Percentiles rank a stretch among this genome's conserved stretches.
phyloP scores from a whole-genome alignment of 2,113 vertebrate species.

The Vanacampus margaritifer region DNA sequence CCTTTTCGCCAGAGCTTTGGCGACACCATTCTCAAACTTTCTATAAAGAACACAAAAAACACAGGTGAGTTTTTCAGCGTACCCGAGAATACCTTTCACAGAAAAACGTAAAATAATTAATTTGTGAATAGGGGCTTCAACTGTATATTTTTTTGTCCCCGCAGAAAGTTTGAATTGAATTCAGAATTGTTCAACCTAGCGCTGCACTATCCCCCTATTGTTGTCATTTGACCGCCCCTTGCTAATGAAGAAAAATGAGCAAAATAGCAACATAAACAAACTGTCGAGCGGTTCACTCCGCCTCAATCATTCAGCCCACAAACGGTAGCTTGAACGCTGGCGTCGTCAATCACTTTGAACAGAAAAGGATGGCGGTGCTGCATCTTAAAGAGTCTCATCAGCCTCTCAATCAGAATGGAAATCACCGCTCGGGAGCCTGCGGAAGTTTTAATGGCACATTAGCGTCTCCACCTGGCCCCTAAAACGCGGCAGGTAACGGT shows the following conservation, averaged over 20 bases:
- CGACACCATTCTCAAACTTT: too few relatives aligned
- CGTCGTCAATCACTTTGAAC: neutral
- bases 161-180: too few relatives aligned
- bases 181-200: too few relatives aligned
- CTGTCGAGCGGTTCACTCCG: neutral
- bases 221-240: neutral
- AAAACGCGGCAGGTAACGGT: constrained; percentile 2
- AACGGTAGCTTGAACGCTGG: neutral
- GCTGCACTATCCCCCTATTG: too few relatives aligned
- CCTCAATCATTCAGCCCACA: neutral
- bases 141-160: too few relatives aligned
- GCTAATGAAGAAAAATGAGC: neutral
- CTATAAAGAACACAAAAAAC: too few relatives aligned
- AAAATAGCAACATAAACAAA: neutral
- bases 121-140: too few relatives aligned
- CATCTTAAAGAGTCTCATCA: constrained; percentile 29
- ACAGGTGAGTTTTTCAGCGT: too few relatives aligned
- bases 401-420: constrained; percentile 2
- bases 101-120: too few relatives aligned
- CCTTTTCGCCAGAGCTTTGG: too few relatives aligned
- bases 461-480: neutral
- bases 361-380: neutral
- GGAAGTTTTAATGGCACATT: constrained; percentile 18
- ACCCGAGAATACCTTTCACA: too few relatives aligned
- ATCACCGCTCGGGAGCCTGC: constrained; percentile 4